phyloP scores from a whole-genome alignment of 2,797 vertebrate species.

The Chloroceryle inda region DNA sequence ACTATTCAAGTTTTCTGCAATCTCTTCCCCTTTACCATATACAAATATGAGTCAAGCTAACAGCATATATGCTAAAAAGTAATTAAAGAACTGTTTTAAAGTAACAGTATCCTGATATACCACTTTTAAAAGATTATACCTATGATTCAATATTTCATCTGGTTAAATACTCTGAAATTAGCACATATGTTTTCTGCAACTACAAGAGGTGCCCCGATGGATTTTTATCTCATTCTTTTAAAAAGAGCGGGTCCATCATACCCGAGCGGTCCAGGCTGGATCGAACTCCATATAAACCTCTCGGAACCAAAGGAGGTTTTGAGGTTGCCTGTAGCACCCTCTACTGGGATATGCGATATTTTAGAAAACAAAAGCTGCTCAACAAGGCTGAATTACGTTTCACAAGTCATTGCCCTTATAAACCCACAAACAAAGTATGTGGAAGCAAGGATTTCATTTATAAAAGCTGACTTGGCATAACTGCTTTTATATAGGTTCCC shows the following conservation, averaged over 20 bases:
- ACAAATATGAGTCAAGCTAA: not conserved
- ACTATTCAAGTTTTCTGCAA: not conserved
- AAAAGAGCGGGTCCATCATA: rapidly evolving
- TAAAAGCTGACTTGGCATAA: not conserved
- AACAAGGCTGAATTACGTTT: rapidly evolving
- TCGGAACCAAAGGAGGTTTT: rapidly evolving
- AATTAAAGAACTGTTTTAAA: not conserved
- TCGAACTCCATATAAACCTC: rapidly evolving
- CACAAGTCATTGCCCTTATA: rapidly evolving
- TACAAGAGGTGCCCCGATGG: rapidly evolving
- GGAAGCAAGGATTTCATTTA: rapidly evolving
- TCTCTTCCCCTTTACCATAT: not conserved
- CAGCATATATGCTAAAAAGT: not conserved
- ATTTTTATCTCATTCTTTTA: not conserved
- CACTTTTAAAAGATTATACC: not conserved
- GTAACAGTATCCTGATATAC: not conserved
- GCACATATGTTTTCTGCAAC: not conserved
- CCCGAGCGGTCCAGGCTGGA: not conserved
- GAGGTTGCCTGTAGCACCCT: slow-evolving; percentile 6
- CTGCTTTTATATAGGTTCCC: too few relatives aligned
- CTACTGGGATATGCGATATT: not conserved
- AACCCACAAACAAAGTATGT: rapidly evolving
- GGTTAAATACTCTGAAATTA: rapidly evolving
- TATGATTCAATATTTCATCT: not conserved
- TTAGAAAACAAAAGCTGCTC: rapidly evolving